Evolutionary conservation across 1,140 invertebrate species (phyloP), one percentile per base, ranked within the genome.

Genomic region (Lerema accius): DNA sequence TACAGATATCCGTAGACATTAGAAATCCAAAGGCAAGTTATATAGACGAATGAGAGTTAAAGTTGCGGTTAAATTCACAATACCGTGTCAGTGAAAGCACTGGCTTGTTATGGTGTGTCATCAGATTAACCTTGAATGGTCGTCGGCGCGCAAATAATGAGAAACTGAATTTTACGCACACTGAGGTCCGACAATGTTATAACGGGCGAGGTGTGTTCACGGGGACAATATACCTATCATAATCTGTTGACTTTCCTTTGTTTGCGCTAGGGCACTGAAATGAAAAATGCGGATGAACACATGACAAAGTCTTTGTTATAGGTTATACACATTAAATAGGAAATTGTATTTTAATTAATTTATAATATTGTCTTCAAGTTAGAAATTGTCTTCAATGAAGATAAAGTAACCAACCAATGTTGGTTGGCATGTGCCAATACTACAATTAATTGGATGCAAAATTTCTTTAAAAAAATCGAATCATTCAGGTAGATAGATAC

Each of bases 101-200:
- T 56, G 53, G n/a, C n/a, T 56, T 45, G 15, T 45, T 45, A 16
- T 39, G 49, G 15, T 55, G 15, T 67, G 71, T 61, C 62, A 71
- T 60, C 49, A 62, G 53, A 26, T 55, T 67, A 61, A 78, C 71
- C 67, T 76, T 67, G 42, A 49, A 42, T 59, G 56, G 50, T 56
- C 68, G 62, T 35, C 62, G 37, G 55, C 53, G 64, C 69, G 71
- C 68, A 63, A 68, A 72, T 66, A 76, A 76, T 67, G 64, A 50
- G 59, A 68, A 64, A 78, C 69, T 65, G 56, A 76, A 77, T 71
- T 78, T 73, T 67, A 69, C 69, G 60, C 68, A 68, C 63, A 50
- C 76, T 71, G 60, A 60, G 45, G 67, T 64, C 66, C 63, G 55
- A 69, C 60, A 73, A 75, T 69, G 68, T 67, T 80, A 72, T 77